These are phyloP conservation scores for Machimus atricapillus DNA, from an alignment of 2,888 invertebrate genomes.

Conservation along the genomic window DNA sequence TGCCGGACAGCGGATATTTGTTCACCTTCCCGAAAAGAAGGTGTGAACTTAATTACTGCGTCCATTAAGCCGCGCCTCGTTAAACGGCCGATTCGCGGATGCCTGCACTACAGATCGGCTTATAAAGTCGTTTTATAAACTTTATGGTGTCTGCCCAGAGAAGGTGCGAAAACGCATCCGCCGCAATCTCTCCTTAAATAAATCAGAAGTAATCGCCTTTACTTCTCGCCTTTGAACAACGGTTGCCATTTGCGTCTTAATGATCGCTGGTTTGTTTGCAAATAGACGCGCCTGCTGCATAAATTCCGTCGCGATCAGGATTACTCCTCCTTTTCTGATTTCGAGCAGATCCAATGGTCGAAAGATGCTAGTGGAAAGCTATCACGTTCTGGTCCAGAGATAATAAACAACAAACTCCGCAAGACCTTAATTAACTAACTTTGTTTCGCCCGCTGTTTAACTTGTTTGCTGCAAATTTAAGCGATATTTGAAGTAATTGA, in stretches of 20 bases:
- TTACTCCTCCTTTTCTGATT: background rate
- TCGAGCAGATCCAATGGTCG: background rate
- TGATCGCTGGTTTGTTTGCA: slow-evolving; percentile 33
- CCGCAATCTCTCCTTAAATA: slow-evolving; percentile 27
- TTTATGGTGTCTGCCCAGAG: slow-evolving; percentile 9
- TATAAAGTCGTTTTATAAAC: slow-evolving; percentile 28
- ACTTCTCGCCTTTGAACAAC: slow-evolving; percentile 22
- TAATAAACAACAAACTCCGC: slow-evolving; percentile 3
- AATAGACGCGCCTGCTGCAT: slow-evolving; percentile 2
- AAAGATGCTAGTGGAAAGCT: background rate
- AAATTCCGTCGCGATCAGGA: slow-evolving; percentile 13
- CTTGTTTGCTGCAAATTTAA: slow-evolving; percentile 17
- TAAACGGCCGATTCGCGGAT: slow-evolving; percentile 17
- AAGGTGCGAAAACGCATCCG: slow-evolving; percentile 18
- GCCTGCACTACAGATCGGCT: background rate
- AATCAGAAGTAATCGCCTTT: slow-evolving; percentile 26
- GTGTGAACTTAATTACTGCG: slow-evolving; percentile 35
- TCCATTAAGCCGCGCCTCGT: slow-evolving; percentile 34
- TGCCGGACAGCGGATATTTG: background rate
- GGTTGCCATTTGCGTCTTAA: slow-evolving; percentile 11
- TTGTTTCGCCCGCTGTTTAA: background rate
- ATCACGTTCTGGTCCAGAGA: background rate
- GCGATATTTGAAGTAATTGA: slow-evolving; percentile 28
- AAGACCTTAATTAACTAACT: slow-evolving; percentile 23
- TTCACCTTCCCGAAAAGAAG: slow-evolving; percentile 7